Evolutionary conservation across 2,888 invertebrate species (phyloP).

Genomic region (Tuberolachnus salignus): DNA sequence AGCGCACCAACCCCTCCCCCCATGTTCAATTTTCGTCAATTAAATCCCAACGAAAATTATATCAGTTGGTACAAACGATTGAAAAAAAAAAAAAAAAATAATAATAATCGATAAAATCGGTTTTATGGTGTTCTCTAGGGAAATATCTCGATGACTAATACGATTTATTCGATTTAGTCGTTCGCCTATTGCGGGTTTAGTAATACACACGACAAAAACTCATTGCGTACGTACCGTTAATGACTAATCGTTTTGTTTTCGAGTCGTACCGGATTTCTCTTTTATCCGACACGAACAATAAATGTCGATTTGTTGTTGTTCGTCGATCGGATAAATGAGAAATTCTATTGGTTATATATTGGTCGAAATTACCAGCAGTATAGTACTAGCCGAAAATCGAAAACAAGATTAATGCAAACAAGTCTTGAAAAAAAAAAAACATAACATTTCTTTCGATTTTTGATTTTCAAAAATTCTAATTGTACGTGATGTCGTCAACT

Average conservation of each 20-base stretch:
- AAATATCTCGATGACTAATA: background rate
- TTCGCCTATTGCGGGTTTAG: background rate
- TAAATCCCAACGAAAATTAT: too few relatives aligned
- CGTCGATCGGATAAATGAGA: background rate
- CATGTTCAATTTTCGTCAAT: too few relatives aligned
- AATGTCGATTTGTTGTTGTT: background rate
- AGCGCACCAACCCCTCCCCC: too few relatives aligned
- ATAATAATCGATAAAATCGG: too few relatives aligned
- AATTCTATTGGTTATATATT: background rate
- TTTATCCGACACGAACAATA: background rate
- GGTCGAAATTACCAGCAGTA: background rate
- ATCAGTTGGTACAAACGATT: too few relatives aligned
- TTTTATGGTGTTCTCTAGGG: background rate
- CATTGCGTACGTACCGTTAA: background rate
- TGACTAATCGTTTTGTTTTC: constrained; percentile 1
- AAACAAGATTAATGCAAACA: background rate
- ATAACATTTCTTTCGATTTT: too few relatives aligned
- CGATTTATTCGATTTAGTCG: background rate
- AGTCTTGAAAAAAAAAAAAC: background rate
- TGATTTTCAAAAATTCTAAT: too few relatives aligned
- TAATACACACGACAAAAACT: background rate
- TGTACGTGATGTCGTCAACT: too few relatives aligned
- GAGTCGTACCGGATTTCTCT: background rate
- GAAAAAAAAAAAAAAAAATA: too few relatives aligned
- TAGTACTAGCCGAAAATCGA: background rate